Evolutionary conservation across 1,140 invertebrate genomes (phyloP), one percentile per base, ranked within the genome.

Genomic region (Drosophila tani): DNA sequence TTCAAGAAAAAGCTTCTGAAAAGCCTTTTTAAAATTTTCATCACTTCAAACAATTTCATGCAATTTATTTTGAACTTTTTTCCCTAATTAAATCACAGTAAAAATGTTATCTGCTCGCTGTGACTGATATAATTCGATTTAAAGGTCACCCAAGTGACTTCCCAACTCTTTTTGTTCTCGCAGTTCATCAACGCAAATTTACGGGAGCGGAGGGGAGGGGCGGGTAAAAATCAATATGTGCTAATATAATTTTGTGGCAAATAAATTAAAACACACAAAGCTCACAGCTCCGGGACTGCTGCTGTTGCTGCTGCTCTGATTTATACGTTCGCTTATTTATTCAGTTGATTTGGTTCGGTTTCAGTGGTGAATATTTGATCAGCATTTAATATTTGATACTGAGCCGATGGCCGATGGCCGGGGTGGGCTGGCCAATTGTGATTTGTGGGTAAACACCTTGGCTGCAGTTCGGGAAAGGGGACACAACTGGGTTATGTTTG

Each of bases 401-500:
- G 32, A 3, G 32, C 32, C 32, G 11, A 35, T 35, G 32, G 32
- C 32, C 32, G 9, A 35, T 35, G 32, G 32, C 32, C 32, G 32
- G 32, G 32, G 32, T 11, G 11, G 32, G 11, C 32, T 35, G 56
- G 21, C 15, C 47, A 64, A 57, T 57, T 66, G 21, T 51, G 60
- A 66, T 57, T 75, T 56, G 51, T 46, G 51, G 40, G 43, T 32
- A 35, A 56, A 50, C 60, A 56, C 35, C 58, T 38, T 51, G 38
- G 46, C 41, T 63, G 45, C 47, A 50, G 15, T 40, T 56, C 19
- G 49, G 56, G 12, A 69, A 50, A 17, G 27, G 35, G 49, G 46
- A 47, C 24, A 29, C 46, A 87, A 81, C 59, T 88, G 67, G 85
- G 85, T 76, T 90, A 90, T 88, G 58, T 91, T 81, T 88, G 85